Percentiles rank a stretch among this genome's conserved stretches.
Conservation (phyloP, 2,113 vertebrate genomes). For the Macheiramphus alcinus region DNA sequence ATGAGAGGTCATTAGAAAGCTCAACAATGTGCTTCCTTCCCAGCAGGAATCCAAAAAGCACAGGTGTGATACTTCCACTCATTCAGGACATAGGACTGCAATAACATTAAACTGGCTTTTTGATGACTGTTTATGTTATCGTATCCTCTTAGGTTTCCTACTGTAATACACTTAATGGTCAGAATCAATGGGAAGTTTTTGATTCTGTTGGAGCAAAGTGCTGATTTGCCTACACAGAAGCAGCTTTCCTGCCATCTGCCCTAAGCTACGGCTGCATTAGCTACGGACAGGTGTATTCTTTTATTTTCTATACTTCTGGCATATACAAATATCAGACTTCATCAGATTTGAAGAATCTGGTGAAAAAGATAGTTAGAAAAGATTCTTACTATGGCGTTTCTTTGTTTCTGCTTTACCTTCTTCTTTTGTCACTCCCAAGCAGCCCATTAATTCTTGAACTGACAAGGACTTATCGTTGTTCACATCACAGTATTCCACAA, state of each 20-base stretch:
- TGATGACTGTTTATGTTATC: background rate
- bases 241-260: background rate
- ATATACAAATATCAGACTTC: background rate
- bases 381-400: constrained; percentile 69
- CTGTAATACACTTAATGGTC: background rate
- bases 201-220: background rate
- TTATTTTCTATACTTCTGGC: background rate
- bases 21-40: background rate
- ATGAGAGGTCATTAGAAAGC: background rate
- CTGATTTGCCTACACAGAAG: background rate
- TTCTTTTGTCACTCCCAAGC: constrained; percentile 88
- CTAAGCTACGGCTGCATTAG: background rate
- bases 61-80: background rate
- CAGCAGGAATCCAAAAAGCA: background rate
- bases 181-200: background rate
- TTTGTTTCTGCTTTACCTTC: constrained; percentile 75
- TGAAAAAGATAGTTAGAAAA: background rate
- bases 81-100: background rate
- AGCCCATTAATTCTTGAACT: constrained; percentile 91
- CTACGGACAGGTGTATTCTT: background rate
- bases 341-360: background rate
- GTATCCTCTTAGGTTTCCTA: background rate
- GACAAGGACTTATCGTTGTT: constrained; percentile 91
- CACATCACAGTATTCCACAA: constrained; percentile 94
- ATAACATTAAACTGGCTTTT: background rate